These are phyloP conservation scores for Ophonus ardosiacus DNA, from an alignment of 2,888 invertebrate genomes.

Conservation along the genomic window DNA sequence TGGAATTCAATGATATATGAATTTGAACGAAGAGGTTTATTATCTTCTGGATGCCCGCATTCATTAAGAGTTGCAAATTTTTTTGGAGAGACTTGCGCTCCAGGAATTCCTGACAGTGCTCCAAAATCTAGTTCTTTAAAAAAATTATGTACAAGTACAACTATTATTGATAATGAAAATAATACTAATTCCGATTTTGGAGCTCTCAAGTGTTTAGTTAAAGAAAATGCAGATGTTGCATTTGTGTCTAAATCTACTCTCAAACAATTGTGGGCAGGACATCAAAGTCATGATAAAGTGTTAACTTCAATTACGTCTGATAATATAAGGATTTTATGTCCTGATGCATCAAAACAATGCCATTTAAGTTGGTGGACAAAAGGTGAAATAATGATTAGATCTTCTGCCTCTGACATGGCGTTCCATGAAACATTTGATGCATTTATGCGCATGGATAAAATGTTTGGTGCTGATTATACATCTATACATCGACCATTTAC, in stretches of 20 bases:
- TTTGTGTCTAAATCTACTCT: slow-evolving; percentile 78
- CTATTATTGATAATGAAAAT: no score
- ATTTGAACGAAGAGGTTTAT: slow-evolving; percentile 72
- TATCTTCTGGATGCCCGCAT: slow-evolving; percentile 74
- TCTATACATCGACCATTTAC: slow-evolving; percentile 81
- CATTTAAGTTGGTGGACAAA: slow-evolving; percentile 83
- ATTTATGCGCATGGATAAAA: slow-evolving; percentile 82
- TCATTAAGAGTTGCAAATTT: slow-evolving; percentile 75
- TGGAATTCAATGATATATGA: slow-evolving; percentile 80
- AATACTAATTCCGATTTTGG: no score
- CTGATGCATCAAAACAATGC: slow-evolving; percentile 77
- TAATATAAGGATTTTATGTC: slow-evolving; percentile 80
- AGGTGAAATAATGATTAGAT: slow-evolving; percentile 83
- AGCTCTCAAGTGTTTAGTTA: slow-evolving; percentile 82
- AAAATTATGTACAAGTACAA: slow-evolving; percentile 70
- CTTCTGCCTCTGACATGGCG: slow-evolving; percentile 78
- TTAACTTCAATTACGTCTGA: slow-evolving; percentile 71
- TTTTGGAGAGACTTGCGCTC: slow-evolving; percentile 84
- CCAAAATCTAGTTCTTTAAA: slow-evolving; percentile 69
- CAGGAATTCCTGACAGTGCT: slow-evolving; percentile 72
- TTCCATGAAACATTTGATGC: slow-evolving; percentile 84
- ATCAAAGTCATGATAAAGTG: slow-evolving; percentile 77
- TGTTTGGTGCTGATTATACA: slow-evolving; percentile 82
- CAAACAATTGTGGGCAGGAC: slow-evolving; percentile 72
- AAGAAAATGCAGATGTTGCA: slow-evolving; percentile 86